phyloP scores from a whole-genome alignment of 2,888 invertebrate species.

The Heliconius ismenius region DNA sequence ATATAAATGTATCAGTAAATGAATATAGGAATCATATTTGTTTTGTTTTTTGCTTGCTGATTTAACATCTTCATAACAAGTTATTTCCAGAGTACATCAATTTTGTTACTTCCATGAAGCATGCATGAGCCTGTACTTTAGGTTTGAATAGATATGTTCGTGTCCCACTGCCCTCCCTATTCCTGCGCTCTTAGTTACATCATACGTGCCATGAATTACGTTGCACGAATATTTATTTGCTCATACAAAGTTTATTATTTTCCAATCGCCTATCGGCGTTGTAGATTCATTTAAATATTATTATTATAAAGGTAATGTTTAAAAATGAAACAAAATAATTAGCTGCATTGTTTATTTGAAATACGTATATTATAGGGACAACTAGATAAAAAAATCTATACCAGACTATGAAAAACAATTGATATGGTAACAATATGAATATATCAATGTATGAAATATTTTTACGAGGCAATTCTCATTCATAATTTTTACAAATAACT shows the following conservation, averaged over 20 bases:
- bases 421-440: conserved; percentile 76
- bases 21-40: too few relatives aligned
- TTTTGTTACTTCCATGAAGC: too few relatives aligned
- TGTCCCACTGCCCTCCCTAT: too few relatives aligned
- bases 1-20: too few relatives aligned
- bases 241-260: too few relatives aligned
- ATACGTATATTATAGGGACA: conserved; percentile 65
- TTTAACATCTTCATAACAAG: too few relatives aligned
- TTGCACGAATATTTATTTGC: not conserved
- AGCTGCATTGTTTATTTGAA: conserved; percentile 77
- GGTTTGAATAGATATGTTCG: too few relatives aligned
- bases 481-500: conserved; percentile 38
- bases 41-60: too few relatives aligned
- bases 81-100: too few relatives aligned
- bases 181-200: too few relatives aligned
- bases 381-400: conserved; percentile 76
- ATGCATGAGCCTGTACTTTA: too few relatives aligned
- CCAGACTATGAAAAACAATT: conserved; percentile 76
- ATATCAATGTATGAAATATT: conserved; percentile 57
- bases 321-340: conserved; percentile 53
- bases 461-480: conserved; percentile 37
- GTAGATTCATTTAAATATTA: not conserved
- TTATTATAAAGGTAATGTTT: not conserved
- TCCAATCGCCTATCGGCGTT: not conserved
- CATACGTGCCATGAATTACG: not conserved